Percentiles rank a stretch among this genome's conserved stretches.
These are phyloP conservation scores for Diadegma fenestrale DNA, from an alignment of 2,888 invertebrate species.

Conservation along the genomic window DNA sequence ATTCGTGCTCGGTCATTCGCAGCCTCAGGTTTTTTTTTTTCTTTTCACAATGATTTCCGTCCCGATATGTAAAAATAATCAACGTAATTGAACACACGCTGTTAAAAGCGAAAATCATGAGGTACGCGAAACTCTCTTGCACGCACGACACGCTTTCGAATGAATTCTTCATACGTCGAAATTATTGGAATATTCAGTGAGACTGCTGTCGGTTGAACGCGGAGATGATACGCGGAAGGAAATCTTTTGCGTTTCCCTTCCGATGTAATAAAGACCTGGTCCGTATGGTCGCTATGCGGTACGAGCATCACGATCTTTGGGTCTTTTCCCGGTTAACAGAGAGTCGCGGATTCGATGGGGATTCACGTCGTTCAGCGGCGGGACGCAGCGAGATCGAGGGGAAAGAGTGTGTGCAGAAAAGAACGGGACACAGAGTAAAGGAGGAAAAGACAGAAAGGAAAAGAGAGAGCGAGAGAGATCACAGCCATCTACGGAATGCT, in stretches of 20 bases:
- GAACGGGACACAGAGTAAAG: slow-evolving; percentile 68
- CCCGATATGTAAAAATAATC: background rate
- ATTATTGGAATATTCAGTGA: slow-evolving; percentile 21
- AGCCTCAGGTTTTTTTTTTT: background rate
- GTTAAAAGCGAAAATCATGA: background rate
- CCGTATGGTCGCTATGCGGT: slow-evolving; percentile 44
- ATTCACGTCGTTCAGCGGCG: slow-evolving; percentile 50
- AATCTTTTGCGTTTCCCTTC: slow-evolving; percentile 33
- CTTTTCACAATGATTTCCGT: background rate
- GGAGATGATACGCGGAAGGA: slow-evolving; percentile 38
- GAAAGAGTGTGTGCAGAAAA: slow-evolving; percentile 66
- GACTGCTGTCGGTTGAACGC: background rate
- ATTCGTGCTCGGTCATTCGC: background rate
- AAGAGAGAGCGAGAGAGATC: slow-evolving; percentile 73
- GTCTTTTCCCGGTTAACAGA: slow-evolving; percentile 30
- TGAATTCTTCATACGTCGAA: slow-evolving; percentile 4
- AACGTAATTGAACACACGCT: background rate
- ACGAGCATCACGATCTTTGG: slow-evolving; percentile 57
- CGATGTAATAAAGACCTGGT: slow-evolving; percentile 54
- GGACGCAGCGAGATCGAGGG: slow-evolving; percentile 73
- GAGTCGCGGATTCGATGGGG: slow-evolving; percentile 62
- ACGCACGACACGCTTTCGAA: background rate
- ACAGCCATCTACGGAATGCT: slow-evolving; percentile 84
- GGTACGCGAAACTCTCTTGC: background rate
- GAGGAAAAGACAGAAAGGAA: slow-evolving; percentile 70